Percentiles rank a stretch among this genome's conserved stretches.
Conservation (phyloP, 2,888 invertebrate species). For the Harmothoe impar region DNA sequence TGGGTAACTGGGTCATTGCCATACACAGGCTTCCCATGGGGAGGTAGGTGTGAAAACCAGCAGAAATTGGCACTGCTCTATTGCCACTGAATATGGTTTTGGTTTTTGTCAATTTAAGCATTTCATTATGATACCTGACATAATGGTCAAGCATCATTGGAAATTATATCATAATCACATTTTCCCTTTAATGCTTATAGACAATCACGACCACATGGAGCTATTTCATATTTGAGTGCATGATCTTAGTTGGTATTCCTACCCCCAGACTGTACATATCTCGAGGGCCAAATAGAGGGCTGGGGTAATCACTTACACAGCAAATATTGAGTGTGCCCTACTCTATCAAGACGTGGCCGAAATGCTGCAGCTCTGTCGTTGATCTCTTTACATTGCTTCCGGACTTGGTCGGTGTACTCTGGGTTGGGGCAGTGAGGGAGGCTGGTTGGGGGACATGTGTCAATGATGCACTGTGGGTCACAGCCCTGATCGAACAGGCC, state of each 20-base stretch:
- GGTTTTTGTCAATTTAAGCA: too few relatives aligned
- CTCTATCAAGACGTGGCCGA: neutral
- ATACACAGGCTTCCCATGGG: neutral
- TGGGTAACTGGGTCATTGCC: conserved; percentile 2
- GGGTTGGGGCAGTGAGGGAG: neutral
- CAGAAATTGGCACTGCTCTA: neutral
- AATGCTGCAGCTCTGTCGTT: neutral
- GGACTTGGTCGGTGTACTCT: neutral
- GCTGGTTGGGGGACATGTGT: neutral
- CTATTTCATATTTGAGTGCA: too few relatives aligned
- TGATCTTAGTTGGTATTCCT: too few relatives aligned
- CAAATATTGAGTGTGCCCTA: conserved; percentile 24
- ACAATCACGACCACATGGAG: too few relatives aligned
- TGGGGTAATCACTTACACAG: conserved; percentile 23
- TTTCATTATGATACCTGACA: too few relatives aligned
- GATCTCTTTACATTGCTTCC: conserved; percentile 29
- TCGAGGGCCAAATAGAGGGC: too few relatives aligned
- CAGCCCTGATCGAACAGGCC: neutral
- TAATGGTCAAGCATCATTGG: too few relatives aligned
- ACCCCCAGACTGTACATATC: too few relatives aligned
- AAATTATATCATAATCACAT: too few relatives aligned
- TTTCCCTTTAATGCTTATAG: too few relatives aligned
- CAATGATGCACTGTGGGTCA: neutral
- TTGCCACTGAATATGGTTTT: too few relatives aligned
- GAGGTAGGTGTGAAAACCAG: neutral